Evolutionary conservation across 2,888 invertebrate genomes (phyloP).

Genomic region (Seira musarum): DNA sequence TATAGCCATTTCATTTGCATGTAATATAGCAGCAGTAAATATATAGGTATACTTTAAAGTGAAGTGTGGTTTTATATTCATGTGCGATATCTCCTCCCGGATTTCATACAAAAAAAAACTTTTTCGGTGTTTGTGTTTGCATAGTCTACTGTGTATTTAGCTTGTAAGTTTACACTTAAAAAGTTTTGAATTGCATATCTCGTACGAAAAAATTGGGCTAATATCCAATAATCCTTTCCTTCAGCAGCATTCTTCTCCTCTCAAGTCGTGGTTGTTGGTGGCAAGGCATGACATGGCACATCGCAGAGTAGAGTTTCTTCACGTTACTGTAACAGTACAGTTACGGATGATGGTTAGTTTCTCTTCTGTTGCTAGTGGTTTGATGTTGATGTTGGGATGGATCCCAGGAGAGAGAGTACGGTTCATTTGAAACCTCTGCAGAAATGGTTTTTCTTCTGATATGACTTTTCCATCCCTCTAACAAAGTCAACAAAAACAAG

Average conservation of each 20-base stretch:
- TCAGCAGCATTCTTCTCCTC: constrained; percentile 5
- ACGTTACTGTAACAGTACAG: no score
- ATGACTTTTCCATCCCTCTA: not conserved
- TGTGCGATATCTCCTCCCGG: no score
- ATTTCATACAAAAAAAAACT: no score
- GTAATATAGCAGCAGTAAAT: no score
- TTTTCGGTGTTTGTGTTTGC: no score
- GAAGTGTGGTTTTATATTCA: no score
- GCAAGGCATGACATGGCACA: not conserved
- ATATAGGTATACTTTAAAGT: not conserved
- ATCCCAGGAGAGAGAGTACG: constrained; percentile 35
- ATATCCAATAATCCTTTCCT: constrained; percentile 44
- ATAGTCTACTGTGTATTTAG: no score
- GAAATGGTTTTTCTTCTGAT: not conserved
- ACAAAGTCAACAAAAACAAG: constrained; percentile 20
- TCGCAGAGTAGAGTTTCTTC: no score
- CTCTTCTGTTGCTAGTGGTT: constrained; percentile 5
- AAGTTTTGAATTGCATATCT: constrained; percentile 19
- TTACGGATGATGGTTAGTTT: constrained; percentile 25
- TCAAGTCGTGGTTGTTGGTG: not conserved
- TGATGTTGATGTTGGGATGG: not conserved
- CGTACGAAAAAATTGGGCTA: constrained; percentile 34
- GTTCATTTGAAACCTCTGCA: constrained; percentile 35
- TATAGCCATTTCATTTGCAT: not conserved
- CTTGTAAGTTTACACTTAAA: constrained; percentile 27